A percentile compares a stretch with the other conserved stretches of the same genome.
Evolutionary conservation across 64 coral and sea anemone species (phyloP).

Genomic region (Catalaphyllia jardinei): DNA sequence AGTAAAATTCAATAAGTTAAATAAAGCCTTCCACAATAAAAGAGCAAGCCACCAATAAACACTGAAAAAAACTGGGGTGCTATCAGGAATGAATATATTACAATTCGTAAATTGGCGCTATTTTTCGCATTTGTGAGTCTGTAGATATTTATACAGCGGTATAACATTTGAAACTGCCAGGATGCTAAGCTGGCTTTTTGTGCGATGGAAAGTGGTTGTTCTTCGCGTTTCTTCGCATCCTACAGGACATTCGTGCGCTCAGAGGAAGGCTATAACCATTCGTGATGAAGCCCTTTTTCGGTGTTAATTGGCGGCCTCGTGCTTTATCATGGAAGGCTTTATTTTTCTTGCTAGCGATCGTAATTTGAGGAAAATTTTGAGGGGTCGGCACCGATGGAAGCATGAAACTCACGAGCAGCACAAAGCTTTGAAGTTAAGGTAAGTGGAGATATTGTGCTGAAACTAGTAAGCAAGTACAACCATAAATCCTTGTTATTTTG

Average conservation of each 20-base stretch:
- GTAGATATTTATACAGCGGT: neutral
- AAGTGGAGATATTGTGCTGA: slow-evolving; percentile 3
- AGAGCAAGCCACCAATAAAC: too few species aligned
- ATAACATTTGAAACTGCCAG: neutral
- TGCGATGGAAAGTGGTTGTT: neutral
- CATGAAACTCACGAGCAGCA: neutral
- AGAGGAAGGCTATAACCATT: slow-evolving; percentile 14
- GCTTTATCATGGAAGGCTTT: slow-evolving; percentile 9
- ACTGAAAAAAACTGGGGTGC: too few species aligned
- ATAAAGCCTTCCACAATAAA: too few species aligned
- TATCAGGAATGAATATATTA: too few species aligned
- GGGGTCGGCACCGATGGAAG: slow-evolving; percentile 15
- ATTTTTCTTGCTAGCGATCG: slow-evolving; percentile 2
- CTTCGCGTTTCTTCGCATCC: neutral
- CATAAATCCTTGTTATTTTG: slow-evolving; percentile 4
- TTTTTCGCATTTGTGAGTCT: neutral
- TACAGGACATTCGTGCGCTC: slow-evolving; percentile 15
- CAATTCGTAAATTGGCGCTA: neutral
- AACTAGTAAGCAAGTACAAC: neutral
- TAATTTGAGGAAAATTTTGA: slow-evolving; percentile 34
- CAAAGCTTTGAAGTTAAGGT: slow-evolving; percentile 12
- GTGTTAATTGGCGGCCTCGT: neutral
- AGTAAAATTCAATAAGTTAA: too few species aligned
- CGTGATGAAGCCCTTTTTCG: slow-evolving; percentile 10
- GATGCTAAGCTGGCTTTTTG: neutral